Percentiles rank a stretch among this genome's conserved stretches.
Conservation (phyloP, 2,113 vertebrate species). For the Chaetura pelagica region DNA sequence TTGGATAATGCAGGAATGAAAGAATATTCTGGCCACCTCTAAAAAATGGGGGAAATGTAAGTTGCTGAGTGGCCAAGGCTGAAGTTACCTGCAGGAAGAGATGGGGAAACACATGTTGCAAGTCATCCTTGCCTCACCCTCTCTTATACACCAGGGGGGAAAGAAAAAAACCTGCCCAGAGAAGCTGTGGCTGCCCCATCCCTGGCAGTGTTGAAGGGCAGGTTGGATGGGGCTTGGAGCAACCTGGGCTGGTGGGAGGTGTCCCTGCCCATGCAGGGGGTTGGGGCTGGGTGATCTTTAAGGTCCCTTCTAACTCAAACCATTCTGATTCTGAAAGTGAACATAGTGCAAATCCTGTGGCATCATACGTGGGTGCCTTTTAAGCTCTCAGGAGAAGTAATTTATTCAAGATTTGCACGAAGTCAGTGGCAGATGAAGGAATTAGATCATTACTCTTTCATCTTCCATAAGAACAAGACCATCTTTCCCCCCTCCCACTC, state of each 20-base stretch:
- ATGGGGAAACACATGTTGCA: neutral
- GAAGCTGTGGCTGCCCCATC: no score
- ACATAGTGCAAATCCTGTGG: neutral
- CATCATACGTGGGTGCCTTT: neutral
- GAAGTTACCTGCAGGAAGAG: neutral
- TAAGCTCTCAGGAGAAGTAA: neutral
- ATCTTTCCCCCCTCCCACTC: neutral
- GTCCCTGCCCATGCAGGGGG: no score
- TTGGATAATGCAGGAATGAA: no score
- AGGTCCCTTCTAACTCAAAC: no score
- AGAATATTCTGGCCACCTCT: neutral
- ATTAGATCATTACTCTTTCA: neutral
- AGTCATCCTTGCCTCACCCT: neutral
- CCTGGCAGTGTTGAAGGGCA: no score
- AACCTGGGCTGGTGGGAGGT: no score
- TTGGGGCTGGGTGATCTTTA: no score
- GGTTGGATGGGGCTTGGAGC: no score
- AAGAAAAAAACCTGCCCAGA: neutral
- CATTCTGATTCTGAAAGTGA: neutral
- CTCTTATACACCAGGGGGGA: fast-evolving
- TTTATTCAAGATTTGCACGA: neutral
- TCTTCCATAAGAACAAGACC: neutral
- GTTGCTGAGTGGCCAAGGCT: neutral
- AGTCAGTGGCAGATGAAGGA: neutral
- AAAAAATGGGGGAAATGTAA: fast-evolving